Percentiles rank a stretch among this genome's conserved stretches.
Evolutionary conservation across 2,888 invertebrate species (phyloP).

Genomic region (Drosophila ochracea): DNA sequence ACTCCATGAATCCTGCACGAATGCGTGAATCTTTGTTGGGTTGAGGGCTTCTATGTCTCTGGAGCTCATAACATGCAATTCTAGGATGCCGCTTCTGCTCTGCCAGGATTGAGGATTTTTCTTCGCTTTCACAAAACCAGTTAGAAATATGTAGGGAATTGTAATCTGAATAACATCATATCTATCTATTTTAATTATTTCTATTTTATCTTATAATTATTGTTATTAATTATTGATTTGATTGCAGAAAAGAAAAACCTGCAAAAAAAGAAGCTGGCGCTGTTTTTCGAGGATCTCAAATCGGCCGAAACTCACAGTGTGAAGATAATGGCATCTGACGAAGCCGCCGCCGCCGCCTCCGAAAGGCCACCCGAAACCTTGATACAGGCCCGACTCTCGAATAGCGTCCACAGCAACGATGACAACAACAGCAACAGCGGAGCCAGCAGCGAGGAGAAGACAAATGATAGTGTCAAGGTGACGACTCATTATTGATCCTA

Average conservation of each 20-base stretch:
- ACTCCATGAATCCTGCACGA: too few species aligned
- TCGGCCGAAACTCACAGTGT: conserved; percentile 87
- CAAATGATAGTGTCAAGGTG: background rate
- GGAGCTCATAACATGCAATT: too few species aligned
- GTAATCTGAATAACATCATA: background rate
- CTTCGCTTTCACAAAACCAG: too few species aligned
- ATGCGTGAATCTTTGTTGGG: too few species aligned
- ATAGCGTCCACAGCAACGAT: background rate
- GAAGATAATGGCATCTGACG: background rate
- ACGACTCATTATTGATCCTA: background rate
- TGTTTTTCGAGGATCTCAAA: conserved; percentile 91
- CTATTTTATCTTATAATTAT: background rate
- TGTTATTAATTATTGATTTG: background rate
- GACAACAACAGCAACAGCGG: background rate
- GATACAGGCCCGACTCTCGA: conserved; percentile 56
- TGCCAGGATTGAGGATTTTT: too few species aligned
- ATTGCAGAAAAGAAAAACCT: background rate
- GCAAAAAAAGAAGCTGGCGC: rapidly evolving
- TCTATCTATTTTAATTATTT: background rate
- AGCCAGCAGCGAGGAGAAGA: background rate
- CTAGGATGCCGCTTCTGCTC: too few species aligned
- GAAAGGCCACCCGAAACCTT: conserved; percentile 39
- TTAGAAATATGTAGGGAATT: background rate
- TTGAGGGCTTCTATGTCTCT: too few species aligned
- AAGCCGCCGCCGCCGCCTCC: conserved; percentile 1